A percentile compares a stretch with the other conserved stretches of the same genome.
These are phyloP conservation scores for Rhadinocentrus ornatus DNA, from an alignment of 2,797 vertebrate species.

Conservation along the genomic window DNA sequence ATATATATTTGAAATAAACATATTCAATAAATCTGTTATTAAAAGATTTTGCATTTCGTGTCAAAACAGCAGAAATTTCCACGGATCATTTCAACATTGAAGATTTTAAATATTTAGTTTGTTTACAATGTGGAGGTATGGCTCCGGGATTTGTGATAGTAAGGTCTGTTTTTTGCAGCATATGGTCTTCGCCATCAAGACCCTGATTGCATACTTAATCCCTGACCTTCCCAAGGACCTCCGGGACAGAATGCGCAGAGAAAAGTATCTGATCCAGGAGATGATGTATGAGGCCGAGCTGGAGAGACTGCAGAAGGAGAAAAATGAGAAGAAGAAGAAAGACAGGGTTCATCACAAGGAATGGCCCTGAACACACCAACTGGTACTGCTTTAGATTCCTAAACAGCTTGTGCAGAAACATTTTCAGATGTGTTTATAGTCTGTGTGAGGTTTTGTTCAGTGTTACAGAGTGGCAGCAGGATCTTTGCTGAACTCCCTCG, in stretches of 20 bases:
- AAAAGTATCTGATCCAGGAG: constrained; percentile 97
- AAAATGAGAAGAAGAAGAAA: constrained; percentile 83
- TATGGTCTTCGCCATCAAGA: constrained; percentile 96
- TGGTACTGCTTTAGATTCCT: constrained; percentile 31
- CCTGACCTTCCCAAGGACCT: constrained; percentile 96
- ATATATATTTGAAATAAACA: constrained; percentile 1
- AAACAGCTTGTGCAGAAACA: neutral
- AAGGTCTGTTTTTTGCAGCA: constrained; percentile 81
- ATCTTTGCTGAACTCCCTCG: no score
- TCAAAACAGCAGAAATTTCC: neutral
- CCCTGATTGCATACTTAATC: constrained; percentile 96
- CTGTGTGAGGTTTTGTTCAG: neutral
- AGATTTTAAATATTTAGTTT: neutral
- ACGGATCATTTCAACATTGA: neutral
- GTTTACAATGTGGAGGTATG: neutral
- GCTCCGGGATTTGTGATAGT: neutral
- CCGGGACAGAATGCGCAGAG: constrained; percentile 93
- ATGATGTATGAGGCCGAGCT: constrained; percentile 98
- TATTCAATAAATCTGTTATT: neutral
- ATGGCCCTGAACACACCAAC: constrained; percentile 87
- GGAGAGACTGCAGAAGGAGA: constrained; percentile 91
- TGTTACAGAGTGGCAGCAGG: neutral
- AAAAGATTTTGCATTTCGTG: neutral
- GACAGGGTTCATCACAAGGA: constrained; percentile 93
- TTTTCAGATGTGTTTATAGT: no score